phyloP scores from a whole-genome alignment of 2,113 vertebrate species.

The Sander lucioperca region DNA sequence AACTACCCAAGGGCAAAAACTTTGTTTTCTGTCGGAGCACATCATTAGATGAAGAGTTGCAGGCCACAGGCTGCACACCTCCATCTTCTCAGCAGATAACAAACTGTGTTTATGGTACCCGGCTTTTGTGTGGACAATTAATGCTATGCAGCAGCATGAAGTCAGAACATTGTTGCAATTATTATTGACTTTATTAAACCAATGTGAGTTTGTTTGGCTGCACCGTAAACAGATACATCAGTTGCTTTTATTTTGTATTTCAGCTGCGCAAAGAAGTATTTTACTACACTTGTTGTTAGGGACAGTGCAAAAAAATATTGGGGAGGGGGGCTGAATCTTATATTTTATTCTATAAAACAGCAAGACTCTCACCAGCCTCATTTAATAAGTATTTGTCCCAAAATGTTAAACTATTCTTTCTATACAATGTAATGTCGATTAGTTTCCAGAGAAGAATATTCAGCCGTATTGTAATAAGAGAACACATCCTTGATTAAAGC shows the following conservation, averaged over 20 bases:
- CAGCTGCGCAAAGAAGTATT: background rate
- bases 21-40: background rate
- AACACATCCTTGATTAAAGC: constrained; percentile 26
- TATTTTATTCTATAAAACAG: background rate
- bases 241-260: background rate
- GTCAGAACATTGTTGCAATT: background rate
- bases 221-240: background rate
- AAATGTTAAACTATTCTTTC: background rate
- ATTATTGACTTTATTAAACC: background rate
- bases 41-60: background rate
- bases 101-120: background rate
- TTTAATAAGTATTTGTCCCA: background rate
- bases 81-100: background rate
- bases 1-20: background rate
- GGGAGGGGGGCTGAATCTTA: background rate
- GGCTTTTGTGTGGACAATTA: background rate
- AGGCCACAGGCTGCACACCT: too few relatives aligned
- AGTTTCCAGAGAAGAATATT: background rate
- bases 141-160: background rate
- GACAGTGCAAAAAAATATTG: too few relatives aligned
- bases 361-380: background rate
- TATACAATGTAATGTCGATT: background rate
- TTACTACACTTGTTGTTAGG: background rate
- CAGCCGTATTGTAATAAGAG: background rate
- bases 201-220: background rate